phyloP scores from a whole-genome alignment of 2,113 vertebrate genomes.

The Oncorhynchus nerka region DNA sequence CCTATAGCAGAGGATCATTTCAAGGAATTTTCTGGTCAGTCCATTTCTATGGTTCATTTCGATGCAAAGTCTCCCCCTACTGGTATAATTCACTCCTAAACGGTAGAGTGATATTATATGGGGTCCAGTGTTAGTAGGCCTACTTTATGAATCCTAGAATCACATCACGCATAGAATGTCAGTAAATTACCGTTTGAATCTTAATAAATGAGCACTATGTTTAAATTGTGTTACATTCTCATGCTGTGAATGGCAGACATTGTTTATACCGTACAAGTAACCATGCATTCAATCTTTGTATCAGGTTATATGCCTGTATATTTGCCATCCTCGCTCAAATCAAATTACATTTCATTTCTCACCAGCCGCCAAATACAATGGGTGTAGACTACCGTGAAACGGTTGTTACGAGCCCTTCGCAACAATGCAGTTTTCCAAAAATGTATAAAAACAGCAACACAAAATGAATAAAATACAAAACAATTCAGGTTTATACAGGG shows the following conservation, averaged over 20 bases:
- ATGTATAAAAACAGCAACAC: too few relatives aligned
- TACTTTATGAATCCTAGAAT: neutral
- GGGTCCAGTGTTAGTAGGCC: neutral
- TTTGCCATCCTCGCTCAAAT: too few relatives aligned
- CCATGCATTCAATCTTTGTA: neutral
- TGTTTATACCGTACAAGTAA: neutral
- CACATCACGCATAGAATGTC: neutral
- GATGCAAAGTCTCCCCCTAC: constrained; percentile 51
- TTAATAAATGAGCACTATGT: neutral
- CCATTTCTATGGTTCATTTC: constrained; percentile 1
- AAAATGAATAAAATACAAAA: too few relatives aligned
- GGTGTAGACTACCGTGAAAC: too few relatives aligned
- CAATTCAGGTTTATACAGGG: too few relatives aligned
- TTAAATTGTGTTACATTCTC: neutral
- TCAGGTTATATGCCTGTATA: too few relatives aligned
- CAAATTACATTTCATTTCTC: too few relatives aligned
- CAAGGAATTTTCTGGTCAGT: neutral
- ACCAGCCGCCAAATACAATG: too few relatives aligned
- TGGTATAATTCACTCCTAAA: constrained; percentile 22
- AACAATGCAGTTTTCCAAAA: too few relatives aligned
- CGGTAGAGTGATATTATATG: too few relatives aligned
- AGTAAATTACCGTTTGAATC: neutral
- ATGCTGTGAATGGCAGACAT: neutral
- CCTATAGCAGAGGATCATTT: neutral
- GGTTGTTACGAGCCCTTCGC: too few relatives aligned